Conservation (phyloP, 2,888 invertebrate genomes). For the Exephanes ischioxanthus region DNA sequence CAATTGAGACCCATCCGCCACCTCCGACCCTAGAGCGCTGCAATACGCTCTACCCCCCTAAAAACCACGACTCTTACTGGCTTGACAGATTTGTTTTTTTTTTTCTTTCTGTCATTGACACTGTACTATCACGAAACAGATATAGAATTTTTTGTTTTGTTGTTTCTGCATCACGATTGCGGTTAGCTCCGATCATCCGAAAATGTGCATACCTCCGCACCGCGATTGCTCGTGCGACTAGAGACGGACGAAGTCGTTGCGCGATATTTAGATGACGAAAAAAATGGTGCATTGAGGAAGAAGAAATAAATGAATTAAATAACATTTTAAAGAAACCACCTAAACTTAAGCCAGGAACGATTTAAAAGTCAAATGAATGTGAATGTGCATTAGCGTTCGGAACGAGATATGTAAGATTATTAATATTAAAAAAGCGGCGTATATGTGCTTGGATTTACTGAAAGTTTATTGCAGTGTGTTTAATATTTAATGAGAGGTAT, state of each 20-base stretch:
- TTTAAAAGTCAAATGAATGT: slow-evolving; percentile 71
- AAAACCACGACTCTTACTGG: slow-evolving; percentile 56
- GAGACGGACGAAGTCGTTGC: slow-evolving; percentile 22
- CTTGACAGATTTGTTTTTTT: slow-evolving; percentile 66
- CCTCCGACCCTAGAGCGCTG: slow-evolving; percentile 21
- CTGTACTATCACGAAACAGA: slow-evolving; percentile 68
- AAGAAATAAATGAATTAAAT: slow-evolving; percentile 22
- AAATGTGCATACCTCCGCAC: slow-evolving; percentile 53
- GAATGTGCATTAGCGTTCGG: slow-evolving; percentile 72
- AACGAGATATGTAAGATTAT: slow-evolving; percentile 69
- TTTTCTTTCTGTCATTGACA: slow-evolving; percentile 65
- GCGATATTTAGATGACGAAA: slow-evolving; percentile 12
- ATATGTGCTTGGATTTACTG: slow-evolving; percentile 80
- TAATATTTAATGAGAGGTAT: slow-evolving; percentile 72
- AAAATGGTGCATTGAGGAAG: slow-evolving; percentile 45
- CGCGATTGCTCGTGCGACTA: slow-evolving; percentile 14
- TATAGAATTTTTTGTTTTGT: slow-evolving; percentile 63
- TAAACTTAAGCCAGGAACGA: slow-evolving; percentile 66
- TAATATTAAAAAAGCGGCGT: slow-evolving; percentile 72
- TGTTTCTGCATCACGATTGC: slow-evolving; percentile 66
- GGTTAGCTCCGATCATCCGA: slow-evolving; percentile 76
- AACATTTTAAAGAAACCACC: slow-evolving; percentile 48
- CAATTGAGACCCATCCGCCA: slow-evolving; percentile 6
- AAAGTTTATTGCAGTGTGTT: slow-evolving; percentile 81
- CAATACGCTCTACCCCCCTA: slow-evolving; percentile 1